Evolutionary conservation across 2,113 vertebrate species (phyloP).

Genomic region (Murina feae): DNA sequence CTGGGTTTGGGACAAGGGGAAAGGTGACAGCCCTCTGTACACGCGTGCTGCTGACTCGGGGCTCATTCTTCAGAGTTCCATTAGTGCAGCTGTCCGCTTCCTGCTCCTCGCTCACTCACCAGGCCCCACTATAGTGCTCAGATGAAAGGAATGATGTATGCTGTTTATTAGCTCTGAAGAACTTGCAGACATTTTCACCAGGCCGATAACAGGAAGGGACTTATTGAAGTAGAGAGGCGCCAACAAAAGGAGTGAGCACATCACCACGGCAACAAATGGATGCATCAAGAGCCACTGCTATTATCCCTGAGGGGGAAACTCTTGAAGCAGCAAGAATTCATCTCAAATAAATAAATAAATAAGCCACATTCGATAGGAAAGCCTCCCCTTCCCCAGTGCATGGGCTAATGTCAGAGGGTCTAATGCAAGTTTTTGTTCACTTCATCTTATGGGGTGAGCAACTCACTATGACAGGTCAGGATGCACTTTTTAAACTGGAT

Average conservation of each 20-base stretch:
- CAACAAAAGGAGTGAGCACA: slow-evolving; percentile 88
- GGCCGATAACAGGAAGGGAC: slow-evolving; percentile 91
- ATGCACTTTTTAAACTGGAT: slow-evolving; percentile 3
- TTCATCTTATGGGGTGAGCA: not conserved
- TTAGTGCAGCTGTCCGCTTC: slow-evolving; percentile 83
- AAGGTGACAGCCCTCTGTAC: slow-evolving; percentile 72
- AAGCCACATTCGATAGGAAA: slow-evolving; percentile 72
- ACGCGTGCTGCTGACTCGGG: slow-evolving; percentile 58
- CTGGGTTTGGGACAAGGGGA: slow-evolving; percentile 24
- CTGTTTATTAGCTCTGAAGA: slow-evolving; percentile 89
- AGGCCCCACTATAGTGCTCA: slow-evolving; percentile 81
- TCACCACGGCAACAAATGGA: slow-evolving; percentile 99
- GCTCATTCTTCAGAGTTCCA: slow-evolving; percentile 80
- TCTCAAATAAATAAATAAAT: slow-evolving; percentile 84
- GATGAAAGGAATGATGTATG: slow-evolving; percentile 87
- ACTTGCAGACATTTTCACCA: slow-evolving; percentile 86
- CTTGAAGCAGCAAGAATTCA: slow-evolving; percentile 89
- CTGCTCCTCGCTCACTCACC: slow-evolving; percentile 72
- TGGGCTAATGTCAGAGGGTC: slow-evolving; percentile 70
- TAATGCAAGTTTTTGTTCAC: slow-evolving; percentile 69
- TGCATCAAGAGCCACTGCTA: slow-evolving; percentile 91
- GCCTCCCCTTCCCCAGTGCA: slow-evolving; percentile 65
- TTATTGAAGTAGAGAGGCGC: slow-evolving; percentile 88
- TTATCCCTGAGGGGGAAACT: slow-evolving; percentile 92
- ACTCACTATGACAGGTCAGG: not conserved